Percentiles rank a stretch among this genome's conserved stretches.
phyloP scores from a whole-genome alignment of 2,888 invertebrate species.

The Pyrgus malvae region DNA sequence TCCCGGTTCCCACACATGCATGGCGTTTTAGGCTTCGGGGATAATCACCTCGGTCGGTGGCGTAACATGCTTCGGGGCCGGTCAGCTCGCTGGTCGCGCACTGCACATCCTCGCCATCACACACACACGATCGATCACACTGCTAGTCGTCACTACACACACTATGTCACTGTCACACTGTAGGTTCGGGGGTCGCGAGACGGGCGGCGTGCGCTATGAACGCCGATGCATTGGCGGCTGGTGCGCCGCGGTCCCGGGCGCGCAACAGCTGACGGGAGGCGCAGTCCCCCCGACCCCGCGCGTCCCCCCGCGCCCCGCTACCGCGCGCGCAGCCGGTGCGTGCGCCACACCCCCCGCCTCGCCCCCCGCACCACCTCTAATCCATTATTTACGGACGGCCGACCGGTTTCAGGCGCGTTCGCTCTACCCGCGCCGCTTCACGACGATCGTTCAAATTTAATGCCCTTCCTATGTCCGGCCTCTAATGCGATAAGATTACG shows the following conservation, averaged over 20 bases:
- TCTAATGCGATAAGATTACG: constrained; percentile 76
- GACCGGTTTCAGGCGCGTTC: constrained; percentile 80
- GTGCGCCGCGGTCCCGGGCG: constrained; percentile 71
- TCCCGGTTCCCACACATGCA: constrained; percentile 52
- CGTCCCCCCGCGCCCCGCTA: constrained; percentile 30
- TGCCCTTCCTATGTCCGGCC: constrained; percentile 81
- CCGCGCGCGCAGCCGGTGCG: constrained; percentile 70
- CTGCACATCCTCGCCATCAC: constrained; percentile 68
- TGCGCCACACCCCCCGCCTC: constrained; percentile 63
- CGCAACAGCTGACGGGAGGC: constrained; percentile 82
- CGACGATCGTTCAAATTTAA: constrained; percentile 78
- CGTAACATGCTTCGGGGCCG: constrained; percentile 76
- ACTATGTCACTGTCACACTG: constrained; percentile 55
- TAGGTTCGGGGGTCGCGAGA: constrained; percentile 40
- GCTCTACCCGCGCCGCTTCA: constrained; percentile 67
- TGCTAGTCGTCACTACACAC: constrained; percentile 48
- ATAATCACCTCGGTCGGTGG: constrained; percentile 81
- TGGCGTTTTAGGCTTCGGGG: constrained; percentile 67
- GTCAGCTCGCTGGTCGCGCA: constrained; percentile 66
- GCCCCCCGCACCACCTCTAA: constrained; percentile 73
- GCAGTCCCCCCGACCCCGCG: constrained; percentile 55
- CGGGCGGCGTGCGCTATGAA: constrained; percentile 68
- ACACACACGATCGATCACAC: constrained; percentile 55
- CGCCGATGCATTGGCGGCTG: constrained; percentile 76
- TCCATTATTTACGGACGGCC: constrained; percentile 80